Conservation (phyloP, 1,140 invertebrate genomes). For the Schlechtendalia chinensis region DNA sequence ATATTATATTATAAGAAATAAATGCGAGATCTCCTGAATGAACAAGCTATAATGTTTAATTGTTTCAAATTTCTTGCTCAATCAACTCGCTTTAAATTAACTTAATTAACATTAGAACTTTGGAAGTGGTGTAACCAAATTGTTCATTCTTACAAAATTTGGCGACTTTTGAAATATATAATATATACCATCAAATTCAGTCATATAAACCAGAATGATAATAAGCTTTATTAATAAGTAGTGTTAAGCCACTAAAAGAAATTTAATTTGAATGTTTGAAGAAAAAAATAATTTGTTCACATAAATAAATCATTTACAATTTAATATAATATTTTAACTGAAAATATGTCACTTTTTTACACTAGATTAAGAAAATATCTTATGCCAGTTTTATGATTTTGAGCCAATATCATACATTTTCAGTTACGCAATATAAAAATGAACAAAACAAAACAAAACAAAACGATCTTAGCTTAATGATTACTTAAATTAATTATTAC, state of each 20-base stretch:
- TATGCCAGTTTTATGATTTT: slow-evolving; percentile 43
- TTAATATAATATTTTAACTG: slow-evolving; percentile 6
- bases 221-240: slow-evolving; percentile 40
- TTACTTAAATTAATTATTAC: slow-evolving; percentile 50
- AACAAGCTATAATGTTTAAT: slow-evolving; percentile 29
- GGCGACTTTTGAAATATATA: slow-evolving; percentile 26
- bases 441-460: slow-evolving; percentile 48
- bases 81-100: slow-evolving; percentile 41
- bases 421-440: slow-evolving; percentile 45
- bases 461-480: slow-evolving; percentile 49
- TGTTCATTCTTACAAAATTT: slow-evolving; percentile 35
- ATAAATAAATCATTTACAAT: slow-evolving; percentile 38
- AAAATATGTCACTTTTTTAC: slow-evolving; percentile 6
- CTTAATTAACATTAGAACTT: slow-evolving; percentile 42
- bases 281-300: slow-evolving; percentile 37
- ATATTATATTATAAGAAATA: slow-evolving; percentile 42
- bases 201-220: slow-evolving; percentile 25
- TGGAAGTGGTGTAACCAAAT: slow-evolving; percentile 44
- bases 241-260: slow-evolving; percentile 42
- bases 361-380: slow-evolving; percentile 5
- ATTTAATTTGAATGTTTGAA: background rate
- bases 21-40: slow-evolving; percentile 41
- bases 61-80: slow-evolving; percentile 20
- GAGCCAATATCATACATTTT: slow-evolving; percentile 45
- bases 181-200: slow-evolving; percentile 5